These are phyloP conservation scores for Siniperca chuatsi DNA, from an alignment of 2,113 vertebrate genomes.

Conservation along the genomic window DNA sequence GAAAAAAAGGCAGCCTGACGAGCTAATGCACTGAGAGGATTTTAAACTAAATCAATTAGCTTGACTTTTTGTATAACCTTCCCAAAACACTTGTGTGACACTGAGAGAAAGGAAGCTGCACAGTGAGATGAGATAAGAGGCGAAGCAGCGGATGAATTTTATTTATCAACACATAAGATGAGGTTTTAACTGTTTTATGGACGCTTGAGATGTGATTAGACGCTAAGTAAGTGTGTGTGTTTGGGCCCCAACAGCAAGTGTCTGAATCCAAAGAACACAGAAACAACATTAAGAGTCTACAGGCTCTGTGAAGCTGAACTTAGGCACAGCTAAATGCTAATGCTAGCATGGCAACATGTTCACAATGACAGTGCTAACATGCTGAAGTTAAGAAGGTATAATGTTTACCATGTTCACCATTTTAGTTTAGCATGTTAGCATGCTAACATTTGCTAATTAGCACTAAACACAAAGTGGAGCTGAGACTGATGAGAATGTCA, in stretches of 20 bases:
- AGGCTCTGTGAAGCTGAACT: neutral
- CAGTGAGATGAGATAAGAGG: neutral
- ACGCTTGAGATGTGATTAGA: neutral
- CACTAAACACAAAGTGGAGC: too few species aligned
- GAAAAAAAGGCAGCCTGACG: slow-evolving; percentile 10
- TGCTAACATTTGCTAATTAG: too few species aligned
- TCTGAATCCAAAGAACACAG: neutral
- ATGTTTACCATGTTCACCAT: too few species aligned
- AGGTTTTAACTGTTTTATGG: neutral
- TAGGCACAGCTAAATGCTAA: neutral
- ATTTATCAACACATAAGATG: neutral
- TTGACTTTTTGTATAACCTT: slow-evolving; percentile 38
- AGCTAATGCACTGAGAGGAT: slow-evolving; percentile 40
- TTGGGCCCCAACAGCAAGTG: too few species aligned
- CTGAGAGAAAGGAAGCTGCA: neutral
- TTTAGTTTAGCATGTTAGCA: too few species aligned
- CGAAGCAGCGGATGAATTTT: neutral
- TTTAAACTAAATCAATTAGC: slow-evolving; percentile 64
- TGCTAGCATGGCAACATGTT: neutral
- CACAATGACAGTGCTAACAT: neutral
- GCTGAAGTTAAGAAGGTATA: neutral
- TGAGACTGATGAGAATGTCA: neutral
- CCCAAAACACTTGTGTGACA: slow-evolving; percentile 25
- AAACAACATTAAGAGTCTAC: too few species aligned
- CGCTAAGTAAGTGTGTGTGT: neutral